Evolutionary conservation across 2,113 vertebrate genomes (phyloP).

Genomic region (Sus scrofa): T2T-Sscrofa CM000817.6:151882501-151883000

Average conservation of each 20-base stretch:
- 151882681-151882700: too few relatives aligned
- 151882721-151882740: too few relatives aligned
- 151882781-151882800: background rate
- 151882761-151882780: background rate
- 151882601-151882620: too few relatives aligned
- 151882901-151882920: background rate
- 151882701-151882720: too few relatives aligned
- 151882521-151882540: background rate
- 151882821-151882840: background rate
- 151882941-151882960: background rate
- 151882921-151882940: background rate
- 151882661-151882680: too few relatives aligned
- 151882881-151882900: background rate
- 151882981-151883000: background rate
- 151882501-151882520: background rate
- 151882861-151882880: background rate
- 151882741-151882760: too few relatives aligned
- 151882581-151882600: too few relatives aligned
- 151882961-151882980: too few relatives aligned
- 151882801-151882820: background rate
- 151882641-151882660: too few relatives aligned
- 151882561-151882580: too few relatives aligned
- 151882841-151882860: background rate
- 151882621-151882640: too few relatives aligned
- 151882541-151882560: background rate